Evolutionary conservation across 2,113 vertebrate species (phyloP).

Genomic region (Tamias sibiricus): DNA sequence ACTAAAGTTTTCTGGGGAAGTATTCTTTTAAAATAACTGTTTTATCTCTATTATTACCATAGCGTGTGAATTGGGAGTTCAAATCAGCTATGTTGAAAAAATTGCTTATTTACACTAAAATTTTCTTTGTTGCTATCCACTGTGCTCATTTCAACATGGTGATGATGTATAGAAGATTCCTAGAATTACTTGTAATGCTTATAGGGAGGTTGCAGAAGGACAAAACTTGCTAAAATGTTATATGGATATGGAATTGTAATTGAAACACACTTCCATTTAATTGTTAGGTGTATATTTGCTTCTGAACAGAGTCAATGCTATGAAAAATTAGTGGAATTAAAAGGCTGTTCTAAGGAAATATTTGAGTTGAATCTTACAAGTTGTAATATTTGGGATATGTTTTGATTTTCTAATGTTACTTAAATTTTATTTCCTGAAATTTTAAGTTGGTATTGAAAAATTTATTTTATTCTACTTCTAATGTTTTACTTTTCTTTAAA

Average conservation of each 20-base stretch:
- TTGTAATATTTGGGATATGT: neutral
- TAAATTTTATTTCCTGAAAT: slow-evolving; percentile 41
- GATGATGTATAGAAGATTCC: neutral
- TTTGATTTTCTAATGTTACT: slow-evolving; percentile 17
- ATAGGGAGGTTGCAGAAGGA: neutral
- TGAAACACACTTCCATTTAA: neutral
- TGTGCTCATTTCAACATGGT: neutral
- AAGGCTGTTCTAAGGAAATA: neutral
- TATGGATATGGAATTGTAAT: neutral
- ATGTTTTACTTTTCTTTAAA: neutral
- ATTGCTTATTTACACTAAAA: neutral
- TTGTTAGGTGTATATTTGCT: neutral
- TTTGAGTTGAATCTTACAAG: neutral
- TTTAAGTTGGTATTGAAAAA: neutral
- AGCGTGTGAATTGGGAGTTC: neutral
- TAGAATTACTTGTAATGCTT: neutral
- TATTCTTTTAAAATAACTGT: neutral
- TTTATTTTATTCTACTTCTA: neutral
- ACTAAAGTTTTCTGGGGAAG: neutral
- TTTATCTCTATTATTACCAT: neutral
- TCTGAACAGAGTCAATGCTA: neutral
- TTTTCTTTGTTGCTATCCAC: neutral
- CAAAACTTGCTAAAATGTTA: neutral
- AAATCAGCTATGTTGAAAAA: neutral
- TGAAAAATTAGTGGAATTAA: neutral